Evolutionary conservation across 2,113 vertebrate genomes (phyloP), one percentile per base, ranked within the genome.

Genomic region (Pongo abelii): DNA sequence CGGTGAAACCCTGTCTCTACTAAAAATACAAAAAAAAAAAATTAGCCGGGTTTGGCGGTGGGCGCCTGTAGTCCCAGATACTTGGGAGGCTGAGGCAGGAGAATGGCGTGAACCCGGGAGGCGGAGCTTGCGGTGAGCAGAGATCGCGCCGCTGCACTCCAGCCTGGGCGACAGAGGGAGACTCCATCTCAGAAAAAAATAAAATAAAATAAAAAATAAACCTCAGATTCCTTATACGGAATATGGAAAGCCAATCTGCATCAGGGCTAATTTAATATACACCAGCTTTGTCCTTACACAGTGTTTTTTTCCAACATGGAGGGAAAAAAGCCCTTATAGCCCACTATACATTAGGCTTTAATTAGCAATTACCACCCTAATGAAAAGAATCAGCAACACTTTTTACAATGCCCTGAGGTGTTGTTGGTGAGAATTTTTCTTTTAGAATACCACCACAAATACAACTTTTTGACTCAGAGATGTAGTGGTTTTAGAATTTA

Each of bases 81-180:
- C 18, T 8, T 0, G 0, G 52, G 52, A 55, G 52, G 52, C 52
- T 55, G 18, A 55, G 52, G 6, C 52, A 20, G 0, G 0, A 55
- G 52, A 55, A 20, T 20, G 18, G 18, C 2, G 0, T 20, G 52
- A 55, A 55, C 18, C 18, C 18, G 0, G 52, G 52, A 55, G 52
- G 52, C 0, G 18, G 18, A 55, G 52, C 52, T 55, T 55, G 52
- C 52, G 20, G 6, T 55, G 52, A 55, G 7, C 6, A 1, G 5
- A 55, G 52, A 55, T 55, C 1, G 2, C 0, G 6, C 18, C 6
- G 20, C 18, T 55, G 52, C 52, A 55, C 1, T 55, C 2, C 18
- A 55, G 52, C 52, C 52, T 55, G 52, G 52, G 52, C 2, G 52
- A 55, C 52, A 7, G 18, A 55, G 18, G 0, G 18, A 55, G 52